phyloP scores from a whole-genome alignment of 1,140 invertebrate species.

The Tachypleus tridentatus region DNA sequence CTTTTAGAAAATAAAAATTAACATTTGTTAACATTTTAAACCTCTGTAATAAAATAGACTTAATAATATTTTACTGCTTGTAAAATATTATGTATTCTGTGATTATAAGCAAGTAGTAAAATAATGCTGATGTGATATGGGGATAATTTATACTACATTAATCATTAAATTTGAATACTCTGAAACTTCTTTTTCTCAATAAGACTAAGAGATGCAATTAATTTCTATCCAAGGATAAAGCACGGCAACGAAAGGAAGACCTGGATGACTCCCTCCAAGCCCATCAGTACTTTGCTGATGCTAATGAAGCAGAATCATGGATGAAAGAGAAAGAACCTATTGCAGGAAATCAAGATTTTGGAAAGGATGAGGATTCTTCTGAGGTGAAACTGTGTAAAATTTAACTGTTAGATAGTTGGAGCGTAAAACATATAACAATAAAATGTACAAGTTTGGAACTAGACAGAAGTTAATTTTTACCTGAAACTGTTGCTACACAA shows the following conservation, averaged over 20 bases:
- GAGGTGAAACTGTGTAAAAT: slow-evolving; percentile 39
- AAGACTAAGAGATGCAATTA: too few relatives aligned
- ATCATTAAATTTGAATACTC: too few relatives aligned
- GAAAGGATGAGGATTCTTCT: slow-evolving; percentile 96
- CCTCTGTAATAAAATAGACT: too few relatives aligned
- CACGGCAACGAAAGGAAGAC: slow-evolving; percentile 79
- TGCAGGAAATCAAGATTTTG: slow-evolving; percentile 81
- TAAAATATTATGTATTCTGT: too few relatives aligned
- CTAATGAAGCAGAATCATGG: slow-evolving; percentile 98
- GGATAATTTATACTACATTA: slow-evolving; percentile 25
- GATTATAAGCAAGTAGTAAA: not conserved
- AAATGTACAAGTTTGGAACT: too few relatives aligned
- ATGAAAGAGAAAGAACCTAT: slow-evolving; percentile 99
- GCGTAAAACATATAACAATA: too few relatives aligned
- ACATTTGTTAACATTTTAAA: too few relatives aligned
- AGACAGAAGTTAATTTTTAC: too few relatives aligned
- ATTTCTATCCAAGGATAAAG: slow-evolving; percentile 34
- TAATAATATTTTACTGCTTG: too few relatives aligned
- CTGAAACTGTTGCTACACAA: too few relatives aligned
- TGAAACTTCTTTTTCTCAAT: too few relatives aligned
- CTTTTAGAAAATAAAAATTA: not conserved
- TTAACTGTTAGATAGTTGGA: too few relatives aligned
- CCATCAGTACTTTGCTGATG: slow-evolving; percentile 98
- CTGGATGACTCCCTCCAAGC: slow-evolving; percentile 93
- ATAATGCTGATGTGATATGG: not conserved